Percentiles rank a stretch among this genome's conserved stretches.
phyloP scores from a whole-genome alignment of 2,113 vertebrate species.

The Cryptotis parvus region DNA sequence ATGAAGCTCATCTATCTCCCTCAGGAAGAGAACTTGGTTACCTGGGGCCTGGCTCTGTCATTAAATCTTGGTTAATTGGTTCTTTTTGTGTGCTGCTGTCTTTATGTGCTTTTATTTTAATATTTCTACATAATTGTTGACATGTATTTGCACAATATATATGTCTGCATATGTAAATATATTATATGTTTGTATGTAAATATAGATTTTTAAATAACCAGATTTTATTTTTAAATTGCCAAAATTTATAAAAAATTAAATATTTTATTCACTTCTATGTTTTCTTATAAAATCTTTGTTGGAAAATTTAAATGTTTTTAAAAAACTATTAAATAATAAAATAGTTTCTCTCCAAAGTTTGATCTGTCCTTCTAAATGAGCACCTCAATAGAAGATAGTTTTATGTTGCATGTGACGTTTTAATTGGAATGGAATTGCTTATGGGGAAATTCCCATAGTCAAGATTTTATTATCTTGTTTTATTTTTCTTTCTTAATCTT shows the following conservation, averaged over 20 bases:
- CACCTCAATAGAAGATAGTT: background rate
- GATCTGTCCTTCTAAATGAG: background rate
- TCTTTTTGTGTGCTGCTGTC: background rate
- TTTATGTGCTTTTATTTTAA: background rate
- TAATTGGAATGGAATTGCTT: background rate
- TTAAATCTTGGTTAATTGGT: background rate
- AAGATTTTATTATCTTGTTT: conserved; percentile 23
- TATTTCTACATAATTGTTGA: background rate
- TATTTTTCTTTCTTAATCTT: background rate
- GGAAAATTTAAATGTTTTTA: background rate
- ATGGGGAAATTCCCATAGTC: background rate
- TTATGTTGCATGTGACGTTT: conserved; percentile 27
- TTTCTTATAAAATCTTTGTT: background rate
- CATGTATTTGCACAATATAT: background rate
- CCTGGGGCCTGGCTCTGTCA: background rate
- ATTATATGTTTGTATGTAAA: background rate
- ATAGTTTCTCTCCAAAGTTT: conserved; percentile 29
- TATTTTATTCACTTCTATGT: background rate
- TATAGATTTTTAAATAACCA: background rate
- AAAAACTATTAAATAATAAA: conserved; percentile 49
- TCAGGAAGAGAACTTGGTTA: background rate
- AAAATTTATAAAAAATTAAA: background rate
- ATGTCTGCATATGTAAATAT: background rate
- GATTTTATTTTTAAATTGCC: background rate
- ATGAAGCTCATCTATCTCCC: background rate